phyloP scores from a whole-genome alignment of 2,888 invertebrate genomes.

The Nezara viridula region DNA sequence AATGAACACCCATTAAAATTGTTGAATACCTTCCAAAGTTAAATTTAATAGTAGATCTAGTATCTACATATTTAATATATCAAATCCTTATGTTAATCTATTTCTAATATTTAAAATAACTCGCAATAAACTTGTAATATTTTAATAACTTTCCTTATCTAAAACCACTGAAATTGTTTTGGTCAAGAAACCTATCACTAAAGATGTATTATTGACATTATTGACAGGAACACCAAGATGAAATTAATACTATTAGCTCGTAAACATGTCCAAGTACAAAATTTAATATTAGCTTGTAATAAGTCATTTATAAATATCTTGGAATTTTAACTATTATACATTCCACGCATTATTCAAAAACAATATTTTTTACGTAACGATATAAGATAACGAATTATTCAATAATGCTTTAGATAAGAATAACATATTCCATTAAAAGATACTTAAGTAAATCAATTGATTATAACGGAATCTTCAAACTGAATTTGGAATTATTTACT shows the following conservation, averaged over 20 bases:
- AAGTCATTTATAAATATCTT: not conserved
- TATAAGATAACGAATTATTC: not conserved
- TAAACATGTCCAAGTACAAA: not conserved
- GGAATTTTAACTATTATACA: not conserved
- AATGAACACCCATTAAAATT: not conserved
- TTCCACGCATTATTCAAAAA: not conserved
- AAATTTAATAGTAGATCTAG: not conserved
- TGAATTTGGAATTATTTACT: not conserved
- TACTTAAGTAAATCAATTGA: not conserved
- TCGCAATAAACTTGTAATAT: not conserved
- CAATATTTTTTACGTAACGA: not conserved
- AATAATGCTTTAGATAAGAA: constrained; percentile 7
- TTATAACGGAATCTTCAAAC: not conserved
- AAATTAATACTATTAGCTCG: no score
- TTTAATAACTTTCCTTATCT: not conserved
- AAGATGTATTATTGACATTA: no score
- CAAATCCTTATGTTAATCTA: not conserved
- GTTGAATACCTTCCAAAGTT: not conserved
- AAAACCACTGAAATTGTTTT: not conserved
- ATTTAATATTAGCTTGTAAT: not conserved
- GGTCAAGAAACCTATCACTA: not conserved
- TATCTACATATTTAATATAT: no score
- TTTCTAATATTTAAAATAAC: not conserved
- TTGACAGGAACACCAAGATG: no score
- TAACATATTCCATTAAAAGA: not conserved